These are phyloP conservation scores for Muschampia plurimacula DNA, from an alignment of 2,888 invertebrate species.

Conservation along the genomic window DNA sequence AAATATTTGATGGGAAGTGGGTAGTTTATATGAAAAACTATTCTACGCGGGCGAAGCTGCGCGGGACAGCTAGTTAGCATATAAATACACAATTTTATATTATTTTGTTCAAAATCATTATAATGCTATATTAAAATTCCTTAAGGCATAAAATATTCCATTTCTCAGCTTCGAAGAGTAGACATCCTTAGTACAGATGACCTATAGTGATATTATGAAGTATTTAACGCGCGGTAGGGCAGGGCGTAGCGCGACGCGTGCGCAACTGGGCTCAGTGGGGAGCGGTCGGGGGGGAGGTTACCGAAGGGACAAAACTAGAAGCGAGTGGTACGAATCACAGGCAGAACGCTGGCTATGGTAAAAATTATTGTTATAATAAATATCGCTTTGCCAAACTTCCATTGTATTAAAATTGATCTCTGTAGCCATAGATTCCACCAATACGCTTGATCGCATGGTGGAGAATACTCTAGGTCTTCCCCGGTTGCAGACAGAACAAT, in stretches of 20 bases:
- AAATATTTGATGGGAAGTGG: too few species aligned
- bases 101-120: not conserved
- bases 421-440: too few species aligned
- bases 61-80: too few species aligned
- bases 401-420: too few species aligned
- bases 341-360: constrained; percentile 27
- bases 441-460: too few species aligned
- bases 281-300: constrained; percentile 51
- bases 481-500: too few species aligned
- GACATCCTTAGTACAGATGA: constrained; percentile 56
- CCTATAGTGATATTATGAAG: constrained; percentile 71
- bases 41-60: too few species aligned
- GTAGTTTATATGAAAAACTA: too few species aligned
- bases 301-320: constrained; percentile 67
- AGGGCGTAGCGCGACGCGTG: constrained; percentile 73
- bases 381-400: too few species aligned
- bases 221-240: constrained; percentile 61
- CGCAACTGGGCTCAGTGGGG: constrained; percentile 44
- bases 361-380: not conserved
- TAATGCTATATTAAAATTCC: not conserved
- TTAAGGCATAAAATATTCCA: not conserved
- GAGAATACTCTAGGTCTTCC: too few species aligned
- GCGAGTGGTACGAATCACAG: constrained; percentile 51
- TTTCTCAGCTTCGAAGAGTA: not conserved
- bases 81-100: too few species aligned